Evolutionary conservation across 53 echinoderm and acorn worm genomes (phyloP), one percentile per base, ranked within the genome.

Genomic region (Astropecten irregularis): DNA sequence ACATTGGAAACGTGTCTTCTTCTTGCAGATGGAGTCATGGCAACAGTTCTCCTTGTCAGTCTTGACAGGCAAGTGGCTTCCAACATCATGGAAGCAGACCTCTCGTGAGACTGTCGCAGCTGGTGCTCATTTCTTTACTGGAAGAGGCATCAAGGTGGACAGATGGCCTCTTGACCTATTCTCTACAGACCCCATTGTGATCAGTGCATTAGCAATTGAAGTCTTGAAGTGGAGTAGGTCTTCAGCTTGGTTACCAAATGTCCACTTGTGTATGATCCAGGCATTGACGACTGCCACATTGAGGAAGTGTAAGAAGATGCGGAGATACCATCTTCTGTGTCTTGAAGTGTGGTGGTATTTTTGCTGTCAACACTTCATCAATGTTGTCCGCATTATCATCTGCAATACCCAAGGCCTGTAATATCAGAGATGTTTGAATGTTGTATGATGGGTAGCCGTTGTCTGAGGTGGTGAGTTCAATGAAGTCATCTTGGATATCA

Each of bases 21-120:
- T 76, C 39, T 34, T 76, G 56, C 58, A 76, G 3, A 55, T 55
- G 3, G 31, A 55, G 36, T 76, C 76, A 53, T 76, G 76, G 40
- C 76, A 56, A 15, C 58, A 39, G 25, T 57, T 76, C 25, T 76
- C 76, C n/a, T 56, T 76, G 16, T 39, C 58, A 0, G 76, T 76
- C 36, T 76, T 76, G 9, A 53, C 39, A 9, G 76, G 57, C 76
- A 55, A 76, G 31, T 76, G 76, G 76, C 55, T 55, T 9, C 76
- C 76, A 22, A 55, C 56, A 76, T 76, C 57, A 57, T 76, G 58
- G 14, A 23, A 19, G 14, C 76, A 32, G 9, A 76, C 54, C 39
- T 76, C 76, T 38, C 38, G 26, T 20, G 38, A 35, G 16, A 66
- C 66, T 54, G 76, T 56, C 31, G 76, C 55, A 33, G 54, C 54